These are phyloP conservation scores for Zaprionus lineosus DNA, from an alignment of 2,888 invertebrate genomes.

Conservation along the genomic window DNA sequence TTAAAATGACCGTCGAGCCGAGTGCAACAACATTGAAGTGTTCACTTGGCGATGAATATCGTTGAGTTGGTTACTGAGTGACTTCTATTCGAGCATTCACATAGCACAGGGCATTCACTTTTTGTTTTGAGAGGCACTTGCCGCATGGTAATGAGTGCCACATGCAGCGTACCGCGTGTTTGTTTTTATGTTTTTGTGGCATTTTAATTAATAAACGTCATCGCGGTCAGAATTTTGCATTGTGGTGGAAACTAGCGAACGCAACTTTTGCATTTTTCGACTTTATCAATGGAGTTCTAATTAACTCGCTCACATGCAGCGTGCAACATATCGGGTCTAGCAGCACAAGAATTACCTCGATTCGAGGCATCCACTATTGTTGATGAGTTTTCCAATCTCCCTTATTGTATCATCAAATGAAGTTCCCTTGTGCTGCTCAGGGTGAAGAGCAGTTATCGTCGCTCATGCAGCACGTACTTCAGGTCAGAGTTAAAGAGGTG, in stretches of 20 bases:
- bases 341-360: too few species aligned
- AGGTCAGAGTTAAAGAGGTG: constrained; percentile 18
- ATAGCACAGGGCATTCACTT: too few species aligned
- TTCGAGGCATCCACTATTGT: constrained; percentile 29
- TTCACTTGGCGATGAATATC: too few species aligned
- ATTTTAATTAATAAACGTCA: constrained; percentile 68
- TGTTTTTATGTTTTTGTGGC: constrained; percentile 60
- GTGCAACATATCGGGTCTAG: background rate
- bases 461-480: constrained; percentile 63
- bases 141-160: constrained; percentile 39
- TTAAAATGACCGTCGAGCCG: too few species aligned
- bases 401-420: constrained; percentile 60
- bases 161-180: constrained; percentile 16
- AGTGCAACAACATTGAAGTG: too few species aligned
- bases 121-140: constrained; percentile 10
- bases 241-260: constrained; percentile 34
- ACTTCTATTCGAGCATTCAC: background rate
- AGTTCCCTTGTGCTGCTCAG: background rate
- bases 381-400: constrained; percentile 59
- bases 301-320: constrained; percentile 54
- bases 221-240: constrained; percentile 10
- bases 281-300: constrained; percentile 69
- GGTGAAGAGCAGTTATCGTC: too few species aligned
- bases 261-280: constrained; percentile 41
- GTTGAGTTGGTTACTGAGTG: too few species aligned